Evolutionary conservation across 2,113 vertebrate genomes (phyloP), one percentile per base, ranked within the genome.

Genomic region (Macquaria australasica): DNA sequence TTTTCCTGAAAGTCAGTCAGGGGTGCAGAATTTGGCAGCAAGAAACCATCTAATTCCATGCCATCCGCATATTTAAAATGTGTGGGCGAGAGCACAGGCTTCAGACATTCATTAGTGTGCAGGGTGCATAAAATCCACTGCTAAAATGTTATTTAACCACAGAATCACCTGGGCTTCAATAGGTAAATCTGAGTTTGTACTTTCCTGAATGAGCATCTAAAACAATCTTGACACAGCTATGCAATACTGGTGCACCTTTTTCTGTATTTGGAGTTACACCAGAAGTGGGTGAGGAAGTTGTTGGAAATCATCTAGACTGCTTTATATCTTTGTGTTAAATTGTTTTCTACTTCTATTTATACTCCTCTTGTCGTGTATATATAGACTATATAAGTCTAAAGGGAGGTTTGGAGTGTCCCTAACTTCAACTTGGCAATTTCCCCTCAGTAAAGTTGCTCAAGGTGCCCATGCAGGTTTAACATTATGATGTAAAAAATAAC

Each of bases 31-130:
- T 55, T 21, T 70, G 62, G 45, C 70, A 66, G 16, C 60, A 11
- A 50, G 41, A 60, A 50, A 28, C 11, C 7, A 23, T 66, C 37
- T 39, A 10, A 25, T 48, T 72, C 18, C 37, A 37, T 25, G 58
- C 70, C 43, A 41, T 14, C 23, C 1, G 3, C 72, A 68, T 75
- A 50, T 75, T 43, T 23, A 15, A 70, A 77, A 37, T 5, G 50
- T 48, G 73, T 72, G 45, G 73, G 73, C 8, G 6, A 31, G 5
- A n/a, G 28, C 53, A 25, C 31, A 76, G 55, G 43, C 55, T 70
- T 8, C n/a, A n/a, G 20, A 77, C 66, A 45, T 77, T 69, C 67
- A 48, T 77, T 83, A 56, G 37, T 48, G 51, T 25, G 28, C 3
- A 45, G 37, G 37, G 9, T 25, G 64, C 43, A 45, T 64, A 8